Percentiles rank a stretch among this genome's conserved stretches.
Evolutionary conservation across 2,888 invertebrate species (phyloP).

Genomic region (Watsonalla binaria): DNA sequence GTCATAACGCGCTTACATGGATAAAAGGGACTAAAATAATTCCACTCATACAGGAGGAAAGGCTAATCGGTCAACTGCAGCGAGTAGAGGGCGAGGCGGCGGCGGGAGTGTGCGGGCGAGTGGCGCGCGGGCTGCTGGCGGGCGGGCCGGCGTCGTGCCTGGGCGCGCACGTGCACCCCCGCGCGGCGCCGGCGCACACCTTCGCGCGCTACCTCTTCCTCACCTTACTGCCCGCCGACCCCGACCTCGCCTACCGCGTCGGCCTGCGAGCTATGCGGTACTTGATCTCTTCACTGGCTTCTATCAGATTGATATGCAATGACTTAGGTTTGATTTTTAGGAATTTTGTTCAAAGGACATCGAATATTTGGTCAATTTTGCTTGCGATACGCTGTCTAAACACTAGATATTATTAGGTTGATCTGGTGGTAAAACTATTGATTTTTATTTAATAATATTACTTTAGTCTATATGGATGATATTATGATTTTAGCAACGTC

Average conservation of each 20-base stretch:
- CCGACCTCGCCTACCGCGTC: slow-evolving; percentile 88
- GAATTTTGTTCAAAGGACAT: too few species aligned
- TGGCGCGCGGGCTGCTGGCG: slow-evolving; percentile 83
- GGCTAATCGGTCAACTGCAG: slow-evolving; percentile 85
- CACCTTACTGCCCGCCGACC: slow-evolving; percentile 85
- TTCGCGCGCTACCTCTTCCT: slow-evolving; percentile 90
- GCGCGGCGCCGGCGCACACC: slow-evolving; percentile 91
- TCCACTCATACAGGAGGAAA: slow-evolving; percentile 83
- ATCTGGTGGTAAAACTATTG: too few species aligned
- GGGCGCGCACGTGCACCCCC: slow-evolving; percentile 85
- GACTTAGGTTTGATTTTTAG: too few species aligned
- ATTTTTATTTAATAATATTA: too few species aligned
- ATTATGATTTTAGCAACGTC: too few species aligned
- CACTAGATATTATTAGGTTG: too few species aligned
- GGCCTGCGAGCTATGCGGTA: slow-evolving; percentile 86
- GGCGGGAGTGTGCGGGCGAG: slow-evolving; percentile 82
- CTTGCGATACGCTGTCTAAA: too few species aligned
- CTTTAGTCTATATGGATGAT: too few species aligned
- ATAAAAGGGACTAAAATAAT: not conserved
- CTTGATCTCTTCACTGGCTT: not conserved
- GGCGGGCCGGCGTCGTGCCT: slow-evolving; percentile 89
- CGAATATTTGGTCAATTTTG: too few species aligned
- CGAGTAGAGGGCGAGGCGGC: slow-evolving; percentile 87
- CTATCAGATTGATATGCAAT: too few species aligned
- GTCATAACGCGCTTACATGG: not conserved